phyloP scores from a whole-genome alignment of 2,797 vertebrate genomes.

The Strix occidentalis region DNA sequence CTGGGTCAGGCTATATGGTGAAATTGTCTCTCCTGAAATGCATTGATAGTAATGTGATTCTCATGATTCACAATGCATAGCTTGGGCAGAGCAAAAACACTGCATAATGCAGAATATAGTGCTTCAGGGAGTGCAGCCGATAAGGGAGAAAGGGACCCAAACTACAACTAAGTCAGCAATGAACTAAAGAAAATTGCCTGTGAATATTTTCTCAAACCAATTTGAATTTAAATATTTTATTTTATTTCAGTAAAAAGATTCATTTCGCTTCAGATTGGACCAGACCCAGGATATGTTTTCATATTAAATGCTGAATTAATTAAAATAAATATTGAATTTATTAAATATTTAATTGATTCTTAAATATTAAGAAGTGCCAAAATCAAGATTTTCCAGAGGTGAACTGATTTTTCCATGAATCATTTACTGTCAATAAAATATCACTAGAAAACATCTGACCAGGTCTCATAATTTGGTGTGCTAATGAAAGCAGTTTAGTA shows the following conservation, averaged over 20 bases:
- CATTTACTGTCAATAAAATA: not conserved
- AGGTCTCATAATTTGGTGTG: not conserved
- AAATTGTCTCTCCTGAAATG: not conserved
- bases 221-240: not conserved
- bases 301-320: not conserved
- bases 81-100: not conserved
- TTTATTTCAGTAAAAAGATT: not conserved
- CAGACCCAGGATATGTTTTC: not conserved
- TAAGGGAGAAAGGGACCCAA: not conserved
- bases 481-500: not conserved
- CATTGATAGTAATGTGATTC: not conserved
- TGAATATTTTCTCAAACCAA: conserved; percentile 6
- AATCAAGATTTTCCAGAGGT: not conserved
- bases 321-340: not conserved
- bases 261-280: not conserved
- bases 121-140: not conserved
- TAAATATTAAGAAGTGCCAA: not conserved
- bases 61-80: not conserved
- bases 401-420: not conserved
- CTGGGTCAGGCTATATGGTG: not conserved
- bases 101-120: not conserved
- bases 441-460: not conserved
- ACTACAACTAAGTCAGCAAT: not conserved
- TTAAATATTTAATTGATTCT: not conserved
- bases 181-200: not conserved